Evolutionary conservation across 2,113 vertebrate genomes (phyloP), one percentile per base, ranked within the genome.

Genomic region (Ramphastos sulfuratus): DNA sequence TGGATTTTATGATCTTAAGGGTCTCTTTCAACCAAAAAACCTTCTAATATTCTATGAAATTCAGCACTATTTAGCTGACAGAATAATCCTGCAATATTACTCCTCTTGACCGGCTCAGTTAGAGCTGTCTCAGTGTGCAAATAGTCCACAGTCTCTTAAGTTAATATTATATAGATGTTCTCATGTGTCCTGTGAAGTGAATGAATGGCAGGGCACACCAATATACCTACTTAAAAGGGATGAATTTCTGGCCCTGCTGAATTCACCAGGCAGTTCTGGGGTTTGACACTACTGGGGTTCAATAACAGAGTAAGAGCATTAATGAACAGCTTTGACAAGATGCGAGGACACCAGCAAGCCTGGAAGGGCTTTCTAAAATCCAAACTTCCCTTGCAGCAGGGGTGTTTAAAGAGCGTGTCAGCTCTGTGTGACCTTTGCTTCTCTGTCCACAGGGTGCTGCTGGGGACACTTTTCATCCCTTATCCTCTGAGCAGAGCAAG

Each of bases 381-480:
- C 42, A 28, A 28, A 23, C 7, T 71, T 8, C 42, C 50, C 31
- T 64, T 18, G 58, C 31, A 54, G 18, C 0, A 1, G 28, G 8
- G 18, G 6, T 1, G 3, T 27, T 54, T 11, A 39, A 42, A 10
- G 42, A 69, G 6, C 9, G 27, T 2, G 0, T 33, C 2, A 1
- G 28, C 56, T 55, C 64, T 50, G 31, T 7, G 12, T 2, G 6
- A 19, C 39, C 31, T 52, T 58, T 23, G 13, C 20, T 87, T 54
- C 58, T 39, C 35, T 2, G 0, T 20, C 30, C 0, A 0, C 0
- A 1, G 7, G 54, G 42, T 33, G 21, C 15, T 63, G 33, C 39
- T 8, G 66, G 55, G 46, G 27, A 33, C 59, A 9, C 5, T 54
- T 69, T 6, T 23, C 27, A 14, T 20, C 17, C 65, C 61, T 24